Base-by-base conservation (phyloP, 1,140 invertebrate species). In the Hyposmocoma kahamanoa region DNA sequence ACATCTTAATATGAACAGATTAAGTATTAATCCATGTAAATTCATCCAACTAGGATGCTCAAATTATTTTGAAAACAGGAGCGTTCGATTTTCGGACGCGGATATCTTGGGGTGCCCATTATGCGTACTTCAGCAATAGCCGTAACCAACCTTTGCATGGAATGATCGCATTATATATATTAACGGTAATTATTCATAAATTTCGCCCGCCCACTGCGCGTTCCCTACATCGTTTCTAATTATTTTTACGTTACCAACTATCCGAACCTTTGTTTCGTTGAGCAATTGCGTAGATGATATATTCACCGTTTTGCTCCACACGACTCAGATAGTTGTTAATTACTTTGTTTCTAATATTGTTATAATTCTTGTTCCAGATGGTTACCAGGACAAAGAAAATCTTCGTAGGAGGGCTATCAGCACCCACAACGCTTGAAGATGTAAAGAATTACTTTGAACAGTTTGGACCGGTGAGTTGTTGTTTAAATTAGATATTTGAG, bases 371-470 rank as follows among this genome's bases (percentile, higher is more conserved):
- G 42, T 81, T 94, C 22, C 92, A 99, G 97, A 98, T 99, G 97
- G 97, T 99, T 87, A 99, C 98, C 87, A 95, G 97, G 91, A 99
- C 98, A 89, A 99, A 99, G 93, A 99, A 99, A 91, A 99, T 99
- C 90, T 99, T 99, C 90, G 98, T 99, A 81, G 98, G 98, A 68
- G 98, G 98, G 72, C 91, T 99, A 72, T 99, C 98, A 71, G 97
- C 98, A 71, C 97, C 97, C 72, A 99, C 98, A 77, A 99, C 97
- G 74, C 92, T 99, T 78, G 98, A 99, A 89, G 98, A 99, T 88
- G 97, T 99, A 82, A 99, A 99, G 91, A 97, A 96, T 87, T 99
- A 99, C 90, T 99, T 99, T 89, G 96, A 98, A 89, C 96, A 99
- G 88, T 99, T 98, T 87, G 98, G 98, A 88, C 96, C 96, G 93